Evolutionary conservation across 2,113 vertebrate genomes (phyloP).

Genomic region (Marmota monax): DNA sequence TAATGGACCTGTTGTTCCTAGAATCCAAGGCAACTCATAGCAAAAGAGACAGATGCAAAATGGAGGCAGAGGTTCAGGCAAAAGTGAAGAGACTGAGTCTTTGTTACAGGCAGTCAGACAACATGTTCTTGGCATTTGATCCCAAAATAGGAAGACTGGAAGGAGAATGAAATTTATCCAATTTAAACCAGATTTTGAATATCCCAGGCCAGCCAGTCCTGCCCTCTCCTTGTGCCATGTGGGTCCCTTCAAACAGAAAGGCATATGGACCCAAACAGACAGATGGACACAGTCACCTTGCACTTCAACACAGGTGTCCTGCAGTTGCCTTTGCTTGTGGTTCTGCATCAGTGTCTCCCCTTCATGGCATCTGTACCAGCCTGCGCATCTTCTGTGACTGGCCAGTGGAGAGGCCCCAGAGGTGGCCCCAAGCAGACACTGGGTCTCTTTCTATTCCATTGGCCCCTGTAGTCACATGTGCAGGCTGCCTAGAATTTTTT

Average conservation of each 20-base stretch:
- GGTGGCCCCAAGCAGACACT: neutral
- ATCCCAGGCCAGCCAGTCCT: neutral
- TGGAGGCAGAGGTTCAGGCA: no score
- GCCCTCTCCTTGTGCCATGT: neutral
- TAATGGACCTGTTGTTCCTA: no score
- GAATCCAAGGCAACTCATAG: no score
- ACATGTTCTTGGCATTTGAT: neutral
- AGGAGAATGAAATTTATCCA: neutral
- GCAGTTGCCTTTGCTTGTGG: neutral
- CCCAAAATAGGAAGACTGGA: neutral
- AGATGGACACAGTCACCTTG: fast-evolving
- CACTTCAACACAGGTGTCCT: no score
- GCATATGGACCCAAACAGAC: neutral
- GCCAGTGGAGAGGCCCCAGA: neutral
- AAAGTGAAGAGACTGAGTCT: no score
- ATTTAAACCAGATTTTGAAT: neutral
- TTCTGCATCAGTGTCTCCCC: neutral
- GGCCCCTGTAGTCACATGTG: neutral
- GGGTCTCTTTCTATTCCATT: fast-evolving
- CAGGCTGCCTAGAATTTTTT: neutral
- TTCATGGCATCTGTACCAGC: neutral
- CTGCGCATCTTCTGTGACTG: neutral
- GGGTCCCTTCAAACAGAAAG: neutral
- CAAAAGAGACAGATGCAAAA: no score
- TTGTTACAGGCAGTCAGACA: no score